Percentiles rank a stretch among this genome's conserved stretches.
Conservation (phyloP, 2,888 invertebrate genomes). For the Melieria omissa region DNA sequence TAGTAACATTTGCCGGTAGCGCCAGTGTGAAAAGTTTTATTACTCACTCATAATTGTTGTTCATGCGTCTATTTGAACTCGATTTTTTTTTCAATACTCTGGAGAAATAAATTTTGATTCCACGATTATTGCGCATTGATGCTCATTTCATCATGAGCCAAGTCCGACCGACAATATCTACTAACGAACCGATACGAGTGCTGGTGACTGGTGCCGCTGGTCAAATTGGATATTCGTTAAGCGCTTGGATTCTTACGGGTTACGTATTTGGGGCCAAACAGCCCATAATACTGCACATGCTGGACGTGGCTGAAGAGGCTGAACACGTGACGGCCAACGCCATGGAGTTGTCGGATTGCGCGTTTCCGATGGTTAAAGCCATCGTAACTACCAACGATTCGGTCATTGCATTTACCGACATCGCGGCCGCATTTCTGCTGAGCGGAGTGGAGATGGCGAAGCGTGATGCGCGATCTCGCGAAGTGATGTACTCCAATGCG, state of each 20-base stretch:
- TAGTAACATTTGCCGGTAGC: too few relatives aligned
- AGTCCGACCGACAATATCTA: too few relatives aligned
- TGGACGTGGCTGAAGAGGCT: slow-evolving; percentile 95
- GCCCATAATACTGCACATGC: slow-evolving; percentile 83
- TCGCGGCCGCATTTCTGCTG: slow-evolving; percentile 93
- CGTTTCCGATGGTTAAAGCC: slow-evolving; percentile 83
- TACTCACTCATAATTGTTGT: too few relatives aligned
- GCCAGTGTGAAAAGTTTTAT: too few relatives aligned
- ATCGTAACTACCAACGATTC: slow-evolving; percentile 89
- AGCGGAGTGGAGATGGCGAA: slow-evolving; percentile 69
- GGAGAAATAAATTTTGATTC: too few relatives aligned
- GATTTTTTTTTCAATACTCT: too few relatives aligned
- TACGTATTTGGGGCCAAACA: slow-evolving; percentile 90
- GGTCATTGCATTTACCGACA: slow-evolving; percentile 88
- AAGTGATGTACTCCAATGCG: slow-evolving; percentile 93
- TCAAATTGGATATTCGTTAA: slow-evolving; percentile 95
- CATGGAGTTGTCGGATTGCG: slow-evolving; percentile 95
- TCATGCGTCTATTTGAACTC: too few relatives aligned
- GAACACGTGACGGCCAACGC: slow-evolving; percentile 91
- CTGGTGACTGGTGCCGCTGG: slow-evolving; percentile 97
- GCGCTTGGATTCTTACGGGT: slow-evolving; percentile 92
- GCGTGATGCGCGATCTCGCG: slow-evolving; percentile 68
- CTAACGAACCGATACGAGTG: slow-evolving; percentile 80
- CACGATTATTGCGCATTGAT: too few relatives aligned
- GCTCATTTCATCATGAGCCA: too few relatives aligned